These are phyloP conservation scores for Scopus umbretta DNA, from an alignment of 2,113 vertebrate genomes.

Conservation along the genomic window DNA sequence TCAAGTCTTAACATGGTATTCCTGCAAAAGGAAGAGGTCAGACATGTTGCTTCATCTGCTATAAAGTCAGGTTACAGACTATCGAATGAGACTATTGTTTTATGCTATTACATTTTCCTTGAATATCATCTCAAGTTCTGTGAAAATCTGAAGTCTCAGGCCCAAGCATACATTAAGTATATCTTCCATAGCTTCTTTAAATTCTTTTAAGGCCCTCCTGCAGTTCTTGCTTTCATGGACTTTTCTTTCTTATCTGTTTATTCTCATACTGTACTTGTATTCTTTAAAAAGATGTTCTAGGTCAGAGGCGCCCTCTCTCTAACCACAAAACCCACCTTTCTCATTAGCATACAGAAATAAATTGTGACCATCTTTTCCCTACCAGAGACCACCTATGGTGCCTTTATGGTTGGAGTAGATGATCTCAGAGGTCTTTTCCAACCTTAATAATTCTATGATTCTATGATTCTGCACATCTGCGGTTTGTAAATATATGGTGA, in stretches of 20 bases:
- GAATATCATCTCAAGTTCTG: neutral
- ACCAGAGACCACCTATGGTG: neutral
- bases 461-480: no score
- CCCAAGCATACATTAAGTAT: neutral
- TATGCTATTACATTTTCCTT: neutral
- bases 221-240: neutral
- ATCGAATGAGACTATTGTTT: rapidly evolving
- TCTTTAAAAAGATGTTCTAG: neutral
- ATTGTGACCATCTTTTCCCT: neutral
- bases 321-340: neutral
- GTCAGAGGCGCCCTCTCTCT: neutral
- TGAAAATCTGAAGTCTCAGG: neutral
- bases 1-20: neutral
- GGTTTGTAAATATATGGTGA: neutral
- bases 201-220: neutral
- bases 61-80: neutral
- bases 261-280: neutral
- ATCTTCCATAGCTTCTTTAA: neutral
- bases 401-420: neutral
- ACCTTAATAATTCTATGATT: no score
- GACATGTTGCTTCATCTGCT: neutral
- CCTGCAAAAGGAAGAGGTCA: neutral
- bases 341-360: neutral
- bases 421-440: no score
- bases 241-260: neutral